Conservation (phyloP, 2,888 invertebrate genomes). For the Melinaea marsaeus region DNA sequence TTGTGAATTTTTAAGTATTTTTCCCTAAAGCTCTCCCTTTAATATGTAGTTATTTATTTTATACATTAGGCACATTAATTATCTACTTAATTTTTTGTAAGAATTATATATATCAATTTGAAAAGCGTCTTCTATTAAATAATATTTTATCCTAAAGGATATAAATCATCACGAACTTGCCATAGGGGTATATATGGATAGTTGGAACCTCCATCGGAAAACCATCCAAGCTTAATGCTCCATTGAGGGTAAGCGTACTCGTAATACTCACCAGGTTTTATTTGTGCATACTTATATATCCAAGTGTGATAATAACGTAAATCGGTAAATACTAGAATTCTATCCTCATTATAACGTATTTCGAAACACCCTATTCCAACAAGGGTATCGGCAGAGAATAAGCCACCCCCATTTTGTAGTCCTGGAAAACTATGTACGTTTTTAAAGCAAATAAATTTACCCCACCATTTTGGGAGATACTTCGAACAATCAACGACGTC, state of each 20-base stretch:
- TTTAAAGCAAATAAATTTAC: constrained; percentile 53
- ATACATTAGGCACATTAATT: too few relatives aligned
- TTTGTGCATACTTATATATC: constrained; percentile 35
- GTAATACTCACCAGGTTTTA: constrained; percentile 46
- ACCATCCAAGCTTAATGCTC: constrained; percentile 24
- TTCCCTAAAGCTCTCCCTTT: too few relatives aligned
- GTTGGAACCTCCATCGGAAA: constrained; percentile 24
- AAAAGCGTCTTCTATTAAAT: too few relatives aligned
- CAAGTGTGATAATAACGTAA: constrained; percentile 45
- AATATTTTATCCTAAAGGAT: constrained; percentile 25
- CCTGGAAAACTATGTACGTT: constrained; percentile 40
- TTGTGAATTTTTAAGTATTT: too few relatives aligned
- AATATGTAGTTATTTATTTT: too few relatives aligned
- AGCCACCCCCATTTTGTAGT: constrained; percentile 47
- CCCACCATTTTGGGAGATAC: constrained; percentile 56
- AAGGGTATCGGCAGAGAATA: constrained; percentile 32
- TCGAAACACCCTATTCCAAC: constrained; percentile 53
- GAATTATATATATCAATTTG: too few relatives aligned
- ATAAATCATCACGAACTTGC: constrained; percentile 26
- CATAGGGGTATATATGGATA: constrained; percentile 24
- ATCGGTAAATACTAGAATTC: constrained; percentile 54
- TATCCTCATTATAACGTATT: constrained; percentile 53
- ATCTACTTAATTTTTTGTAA: too few relatives aligned
- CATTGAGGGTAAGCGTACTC: constrained; percentile 59
- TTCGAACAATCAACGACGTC: constrained; percentile 44